A percentile compares a stretch with the other conserved stretches of the same genome.
These are phyloP conservation scores for Pelecanoides urinatrix DNA, from an alignment of 2,113 vertebrate genomes.

Conservation along the genomic window DNA sequence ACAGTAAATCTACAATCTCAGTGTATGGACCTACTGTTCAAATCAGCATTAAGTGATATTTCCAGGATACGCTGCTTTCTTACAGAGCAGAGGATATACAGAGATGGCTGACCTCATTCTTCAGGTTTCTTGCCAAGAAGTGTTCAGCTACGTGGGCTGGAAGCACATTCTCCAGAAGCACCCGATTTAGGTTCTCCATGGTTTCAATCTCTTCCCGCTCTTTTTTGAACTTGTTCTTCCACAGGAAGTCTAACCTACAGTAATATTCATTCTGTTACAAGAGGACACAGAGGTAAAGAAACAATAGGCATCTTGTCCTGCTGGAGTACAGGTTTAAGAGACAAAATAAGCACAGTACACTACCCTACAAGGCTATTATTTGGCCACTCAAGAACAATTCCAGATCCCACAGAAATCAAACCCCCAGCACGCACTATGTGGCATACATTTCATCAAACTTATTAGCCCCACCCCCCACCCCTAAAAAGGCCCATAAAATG, in stretches of 20 bases:
- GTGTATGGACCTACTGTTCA: not conserved
- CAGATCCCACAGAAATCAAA: not conserved
- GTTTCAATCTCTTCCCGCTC: conserved; percentile 99
- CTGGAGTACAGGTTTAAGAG: conserved; percentile 70
- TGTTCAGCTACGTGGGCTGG: conserved; percentile 97
- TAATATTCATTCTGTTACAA: conserved; percentile 99
- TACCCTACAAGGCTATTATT: not conserved
- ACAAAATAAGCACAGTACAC: conserved; percentile 60
- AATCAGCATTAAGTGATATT: not conserved
- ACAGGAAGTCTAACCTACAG: conserved; percentile 99
- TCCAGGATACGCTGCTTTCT: not conserved
- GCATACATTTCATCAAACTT: not conserved
- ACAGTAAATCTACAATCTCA: not conserved
- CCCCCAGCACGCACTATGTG: not conserved
- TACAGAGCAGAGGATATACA: not conserved
- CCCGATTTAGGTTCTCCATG: conserved; percentile 97
- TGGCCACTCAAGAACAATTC: not conserved
- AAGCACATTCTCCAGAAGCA: conserved; percentile 95
- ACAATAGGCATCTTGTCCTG: conserved; percentile 89
- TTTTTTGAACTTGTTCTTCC: conserved; percentile 99
- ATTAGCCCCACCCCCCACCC: no score
- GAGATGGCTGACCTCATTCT: conserved; percentile 88
- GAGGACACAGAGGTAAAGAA: conserved; percentile 99
- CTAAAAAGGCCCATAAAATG: not conserved
- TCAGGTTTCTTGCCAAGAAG: conserved; percentile 95